phyloP scores from a whole-genome alignment of 2,113 vertebrate species.

The Lates calcarifer region DNA sequence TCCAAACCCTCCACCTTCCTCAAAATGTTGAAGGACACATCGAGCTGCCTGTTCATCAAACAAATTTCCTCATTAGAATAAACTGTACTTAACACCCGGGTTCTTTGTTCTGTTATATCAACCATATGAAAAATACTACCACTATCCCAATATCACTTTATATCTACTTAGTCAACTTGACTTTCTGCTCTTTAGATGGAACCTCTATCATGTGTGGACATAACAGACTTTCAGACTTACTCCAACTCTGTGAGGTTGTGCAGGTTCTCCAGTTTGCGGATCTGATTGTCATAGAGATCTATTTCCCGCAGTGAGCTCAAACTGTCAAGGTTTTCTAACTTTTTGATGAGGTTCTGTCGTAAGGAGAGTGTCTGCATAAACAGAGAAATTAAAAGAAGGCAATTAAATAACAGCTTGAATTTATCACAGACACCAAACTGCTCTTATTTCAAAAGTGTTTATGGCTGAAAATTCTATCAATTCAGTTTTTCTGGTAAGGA shows the following conservation, averaged over 20 bases:
- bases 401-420: not conserved
- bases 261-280: constrained; percentile 95
- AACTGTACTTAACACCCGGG: not conserved
- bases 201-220: not conserved
- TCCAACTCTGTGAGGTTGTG: constrained; percentile 90
- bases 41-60: constrained; percentile 87
- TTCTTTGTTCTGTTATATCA: not conserved
- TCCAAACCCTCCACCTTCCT: constrained; percentile 94
- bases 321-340: constrained; percentile 94
- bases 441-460: not conserved
- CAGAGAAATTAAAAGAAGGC: constrained; percentile 19
- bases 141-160: not conserved
- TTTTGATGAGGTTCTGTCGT: constrained; percentile 96
- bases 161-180: not conserved
- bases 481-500: not conserved
- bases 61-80: not conserved
- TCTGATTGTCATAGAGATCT: constrained; percentile 98
- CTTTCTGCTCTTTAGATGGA: not conserved
- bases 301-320: constrained; percentile 90
- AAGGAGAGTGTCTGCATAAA: constrained; percentile 91
- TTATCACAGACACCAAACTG: not conserved
- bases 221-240: constrained; percentile 85
- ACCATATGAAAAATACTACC: not conserved
- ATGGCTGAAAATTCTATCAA: not conserved
- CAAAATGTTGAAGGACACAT: constrained; percentile 96